Conservation (phyloP, 2,113 vertebrate genomes). For the Rhinopithecus roxellana region DNA sequence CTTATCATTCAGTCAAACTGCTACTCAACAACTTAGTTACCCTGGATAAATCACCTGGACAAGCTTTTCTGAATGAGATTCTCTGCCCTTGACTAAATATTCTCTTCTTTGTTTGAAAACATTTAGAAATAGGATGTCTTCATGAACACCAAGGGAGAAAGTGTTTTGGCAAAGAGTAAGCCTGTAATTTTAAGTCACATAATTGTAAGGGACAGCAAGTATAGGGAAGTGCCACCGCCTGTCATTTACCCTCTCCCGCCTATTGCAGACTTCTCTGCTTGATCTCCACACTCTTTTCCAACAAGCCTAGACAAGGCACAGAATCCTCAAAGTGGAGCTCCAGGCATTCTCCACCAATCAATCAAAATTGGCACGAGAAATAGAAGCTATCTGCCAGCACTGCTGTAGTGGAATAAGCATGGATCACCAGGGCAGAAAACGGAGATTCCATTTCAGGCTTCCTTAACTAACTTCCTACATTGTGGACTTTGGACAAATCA, state of each 20-base stretch:
- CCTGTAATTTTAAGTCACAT: conserved; percentile 43
- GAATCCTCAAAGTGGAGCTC: conserved; percentile 64
- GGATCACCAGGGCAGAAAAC: conserved; percentile 42
- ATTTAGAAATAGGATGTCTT: conserved; percentile 9
- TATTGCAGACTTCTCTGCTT: conserved; percentile 22
- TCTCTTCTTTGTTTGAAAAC: not conserved
- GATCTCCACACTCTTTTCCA: conserved; percentile 42
- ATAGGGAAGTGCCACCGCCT: not conserved
- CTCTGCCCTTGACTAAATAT: not conserved
- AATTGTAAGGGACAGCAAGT: conserved; percentile 55
- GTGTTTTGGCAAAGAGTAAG: conserved; percentile 4
- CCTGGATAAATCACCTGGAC: not conserved
- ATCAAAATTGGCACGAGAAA: conserved; percentile 71
- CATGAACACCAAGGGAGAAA: conserved; percentile 8
- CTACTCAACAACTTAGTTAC: not conserved
- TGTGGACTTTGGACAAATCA: conserved; percentile 35
- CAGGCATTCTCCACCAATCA: conserved; percentile 69
- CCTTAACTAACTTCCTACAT: conserved; percentile 28
- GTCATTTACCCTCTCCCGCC: conserved; percentile 22
- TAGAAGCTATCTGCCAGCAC: conserved; percentile 56
- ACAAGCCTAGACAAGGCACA: conserved; percentile 64
- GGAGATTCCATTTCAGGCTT: conserved; percentile 40
- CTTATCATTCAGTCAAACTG: not conserved
- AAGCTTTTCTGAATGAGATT: not conserved
- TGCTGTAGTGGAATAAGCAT: not conserved